phyloP scores from a whole-genome alignment of 2,113 vertebrate genomes.

The Apistogramma diplotaenia region DNA sequence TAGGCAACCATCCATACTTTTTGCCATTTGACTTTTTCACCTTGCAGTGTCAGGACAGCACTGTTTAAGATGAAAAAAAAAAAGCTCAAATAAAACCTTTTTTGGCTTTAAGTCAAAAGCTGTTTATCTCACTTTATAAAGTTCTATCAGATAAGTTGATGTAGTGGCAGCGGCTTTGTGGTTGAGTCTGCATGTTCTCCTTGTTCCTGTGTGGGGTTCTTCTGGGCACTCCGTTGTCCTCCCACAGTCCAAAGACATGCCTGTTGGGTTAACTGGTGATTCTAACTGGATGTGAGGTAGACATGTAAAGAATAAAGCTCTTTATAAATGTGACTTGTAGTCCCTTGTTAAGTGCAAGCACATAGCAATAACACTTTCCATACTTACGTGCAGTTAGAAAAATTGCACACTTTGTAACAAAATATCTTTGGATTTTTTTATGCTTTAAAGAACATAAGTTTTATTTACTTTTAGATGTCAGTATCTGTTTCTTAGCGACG shows the following conservation, averaged over 20 bases:
- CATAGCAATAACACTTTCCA: background rate
- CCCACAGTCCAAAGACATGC: background rate
- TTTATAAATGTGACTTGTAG: rapidly evolving
- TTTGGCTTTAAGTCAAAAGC: background rate
- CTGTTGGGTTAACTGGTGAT: rapidly evolving
- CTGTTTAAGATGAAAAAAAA: background rate
- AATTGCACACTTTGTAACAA: too few species aligned
- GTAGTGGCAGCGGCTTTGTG: background rate
- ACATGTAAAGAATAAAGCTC: background rate
- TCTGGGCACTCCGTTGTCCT: background rate
- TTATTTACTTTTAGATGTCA: too few species aligned
- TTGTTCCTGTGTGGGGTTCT: background rate
- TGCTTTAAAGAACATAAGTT: too few species aligned
- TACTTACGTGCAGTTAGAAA: too few species aligned
- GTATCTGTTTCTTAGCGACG: too few species aligned
- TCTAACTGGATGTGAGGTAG: background rate
- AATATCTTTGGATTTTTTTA: too few species aligned
- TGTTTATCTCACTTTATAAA: background rate
- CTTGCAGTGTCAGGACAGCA: background rate
- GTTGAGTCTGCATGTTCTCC: background rate
- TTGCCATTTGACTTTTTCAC: background rate
- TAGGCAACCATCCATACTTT: background rate
- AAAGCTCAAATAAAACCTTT: background rate
- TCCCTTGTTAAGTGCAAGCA: background rate
- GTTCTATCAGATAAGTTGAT: background rate